Conservation (phyloP, 2,888 invertebrate species). For the Leucozona laternaria region DNA sequence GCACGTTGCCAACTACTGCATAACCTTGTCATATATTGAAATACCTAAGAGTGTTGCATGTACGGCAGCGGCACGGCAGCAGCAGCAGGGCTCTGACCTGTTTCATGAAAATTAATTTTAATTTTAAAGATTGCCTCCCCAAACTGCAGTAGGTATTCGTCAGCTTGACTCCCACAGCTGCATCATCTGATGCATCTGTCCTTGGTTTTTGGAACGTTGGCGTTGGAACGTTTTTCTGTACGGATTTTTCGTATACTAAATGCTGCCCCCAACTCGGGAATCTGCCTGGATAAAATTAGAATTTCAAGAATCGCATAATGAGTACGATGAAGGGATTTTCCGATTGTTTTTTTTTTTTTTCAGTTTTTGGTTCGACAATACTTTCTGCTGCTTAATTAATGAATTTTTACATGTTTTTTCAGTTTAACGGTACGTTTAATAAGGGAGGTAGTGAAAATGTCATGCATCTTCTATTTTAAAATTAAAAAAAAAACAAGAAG, state of each 20-base stretch:
- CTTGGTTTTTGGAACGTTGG: slow-evolving; percentile 38
- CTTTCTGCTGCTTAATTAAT: slow-evolving; percentile 42
- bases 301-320: slow-evolving; percentile 67
- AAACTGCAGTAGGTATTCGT: slow-evolving; percentile 37
- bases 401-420: slow-evolving; percentile 34
- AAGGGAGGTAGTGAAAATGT: slow-evolving; percentile 6
- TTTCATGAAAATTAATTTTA: slow-evolving; percentile 54
- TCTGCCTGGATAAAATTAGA: slow-evolving; percentile 65
- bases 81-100: slow-evolving; percentile 55
- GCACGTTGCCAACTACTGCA: slow-evolving; percentile 35
- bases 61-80: background rate
- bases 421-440: slow-evolving; percentile 40
- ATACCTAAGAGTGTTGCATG: slow-evolving; percentile 43
- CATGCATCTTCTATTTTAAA: slow-evolving; percentile 16
- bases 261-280: slow-evolving; percentile 65
- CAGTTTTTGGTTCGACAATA: slow-evolving; percentile 34
- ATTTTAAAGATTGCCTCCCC: slow-evolving; percentile 64
- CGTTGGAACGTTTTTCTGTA: slow-evolving; percentile 26
- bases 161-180: slow-evolving; percentile 59
- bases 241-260: background rate
- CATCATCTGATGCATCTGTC: slow-evolving; percentile 55
- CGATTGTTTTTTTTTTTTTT: slow-evolving; percentile 25
- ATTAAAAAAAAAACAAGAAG: background rate
- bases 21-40: slow-evolving; percentile 68
- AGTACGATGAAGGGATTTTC: slow-evolving; percentile 64